A percentile compares a stretch with the other conserved stretches of the same genome.
These are phyloP conservation scores for Yponomeuta evonymella DNA, from an alignment of 2,888 invertebrate species.

Conservation along the genomic window DNA sequence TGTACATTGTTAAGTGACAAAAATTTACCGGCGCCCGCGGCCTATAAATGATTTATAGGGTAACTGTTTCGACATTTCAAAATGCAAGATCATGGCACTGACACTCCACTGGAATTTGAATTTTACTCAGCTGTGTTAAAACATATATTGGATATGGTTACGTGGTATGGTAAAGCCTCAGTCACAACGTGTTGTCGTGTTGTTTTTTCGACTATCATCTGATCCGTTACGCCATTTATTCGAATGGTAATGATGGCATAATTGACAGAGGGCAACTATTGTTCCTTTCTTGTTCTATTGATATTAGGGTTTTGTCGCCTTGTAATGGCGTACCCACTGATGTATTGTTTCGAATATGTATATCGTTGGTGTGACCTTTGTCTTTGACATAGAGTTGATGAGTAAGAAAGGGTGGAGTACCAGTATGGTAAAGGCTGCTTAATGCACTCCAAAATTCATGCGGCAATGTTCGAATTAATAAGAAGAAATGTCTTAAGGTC, in stretches of 20 bases:
- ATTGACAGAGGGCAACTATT: slow-evolving; percentile 74
- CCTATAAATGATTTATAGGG: slow-evolving; percentile 67
- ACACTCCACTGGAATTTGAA: slow-evolving; percentile 28
- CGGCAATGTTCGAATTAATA: neutral
- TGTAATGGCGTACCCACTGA: slow-evolving; percentile 57
- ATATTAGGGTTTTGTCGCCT: slow-evolving; percentile 73
- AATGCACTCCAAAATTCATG: neutral
- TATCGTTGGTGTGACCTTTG: slow-evolving; percentile 45
- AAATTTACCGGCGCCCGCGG: slow-evolving; percentile 49
- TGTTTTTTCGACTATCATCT: slow-evolving; percentile 63
- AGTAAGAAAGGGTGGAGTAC: slow-evolving; percentile 63
- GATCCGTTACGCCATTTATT: slow-evolving; percentile 70
- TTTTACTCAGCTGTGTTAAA: slow-evolving; percentile 32
- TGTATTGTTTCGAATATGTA: slow-evolving; percentile 58
- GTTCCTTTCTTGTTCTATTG: slow-evolving; percentile 71
- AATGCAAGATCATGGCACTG: slow-evolving; percentile 49
- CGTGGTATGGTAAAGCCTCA: neutral
- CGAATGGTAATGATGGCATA: slow-evolving; percentile 74
- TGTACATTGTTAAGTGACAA: slow-evolving; percentile 57
- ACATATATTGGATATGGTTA: neutral
- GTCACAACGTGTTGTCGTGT: slow-evolving; percentile 53
- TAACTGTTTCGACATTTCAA: slow-evolving; percentile 53
- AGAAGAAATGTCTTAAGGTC: neutral
- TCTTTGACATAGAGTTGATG: slow-evolving; percentile 46
- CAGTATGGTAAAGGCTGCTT: slow-evolving; percentile 1